Percentiles rank a stretch among this genome's conserved stretches.
Conservation (phyloP, 1,140 invertebrate genomes). For the Rhysida immarginata region DNA sequence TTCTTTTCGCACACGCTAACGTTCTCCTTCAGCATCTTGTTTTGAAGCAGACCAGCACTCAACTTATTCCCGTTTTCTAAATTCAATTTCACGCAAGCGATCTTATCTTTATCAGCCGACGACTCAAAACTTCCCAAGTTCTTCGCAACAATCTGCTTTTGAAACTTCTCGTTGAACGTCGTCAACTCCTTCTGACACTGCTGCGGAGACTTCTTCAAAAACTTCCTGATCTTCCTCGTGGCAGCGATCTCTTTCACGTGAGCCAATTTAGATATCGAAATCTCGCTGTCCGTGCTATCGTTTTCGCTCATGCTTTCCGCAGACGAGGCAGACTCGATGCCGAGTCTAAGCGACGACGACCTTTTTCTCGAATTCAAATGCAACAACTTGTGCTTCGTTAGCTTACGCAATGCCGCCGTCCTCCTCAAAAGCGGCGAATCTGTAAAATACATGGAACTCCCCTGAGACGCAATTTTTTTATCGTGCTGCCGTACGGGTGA, state of each 20-base stretch:
- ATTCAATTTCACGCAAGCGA: too few species aligned
- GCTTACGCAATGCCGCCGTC: constrained; percentile 31
- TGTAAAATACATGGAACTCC: constrained; percentile 12
- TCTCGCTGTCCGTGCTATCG: constrained; percentile 33
- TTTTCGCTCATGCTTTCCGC: constrained; percentile 2
- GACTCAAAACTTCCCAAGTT: constrained; percentile 14
- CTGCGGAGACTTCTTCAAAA: background rate
- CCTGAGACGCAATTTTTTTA: background rate
- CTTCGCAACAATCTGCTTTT: background rate
- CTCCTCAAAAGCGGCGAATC: constrained; percentile 26
- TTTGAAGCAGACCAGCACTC: too few species aligned
- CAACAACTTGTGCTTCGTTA: constrained; percentile 3
- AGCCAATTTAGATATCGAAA: constrained; percentile 42
- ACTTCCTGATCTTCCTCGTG: background rate
- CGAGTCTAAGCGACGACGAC: background rate
- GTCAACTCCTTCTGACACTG: background rate
- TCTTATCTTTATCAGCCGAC: background rate
- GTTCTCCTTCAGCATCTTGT: constrained; percentile 5
- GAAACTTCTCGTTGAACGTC: background rate
- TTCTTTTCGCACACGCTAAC: constrained; percentile 10
- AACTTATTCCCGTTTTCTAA: too few species aligned
- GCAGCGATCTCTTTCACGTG: constrained; percentile 29
- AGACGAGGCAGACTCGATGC: background rate
- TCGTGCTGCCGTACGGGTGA: constrained; percentile 11
- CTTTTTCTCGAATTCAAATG: background rate